phyloP scores from a whole-genome alignment of 2,797 vertebrate species.

The Sebastes kiyomatsui region DNA sequence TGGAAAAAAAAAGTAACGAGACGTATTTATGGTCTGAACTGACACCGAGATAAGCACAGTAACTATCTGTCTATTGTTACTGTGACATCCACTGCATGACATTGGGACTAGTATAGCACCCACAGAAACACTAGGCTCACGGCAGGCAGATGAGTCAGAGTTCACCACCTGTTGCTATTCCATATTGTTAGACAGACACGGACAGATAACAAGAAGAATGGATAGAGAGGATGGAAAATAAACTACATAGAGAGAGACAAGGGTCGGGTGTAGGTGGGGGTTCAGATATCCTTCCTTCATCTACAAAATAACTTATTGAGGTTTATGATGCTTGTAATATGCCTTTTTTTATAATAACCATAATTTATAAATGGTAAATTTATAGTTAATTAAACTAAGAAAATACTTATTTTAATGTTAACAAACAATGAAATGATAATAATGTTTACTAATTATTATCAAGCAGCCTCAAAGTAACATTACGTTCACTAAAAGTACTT shows the following conservation, averaged over 20 bases:
- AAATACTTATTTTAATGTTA: too few species aligned
- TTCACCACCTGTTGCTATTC: slow-evolving; percentile 33
- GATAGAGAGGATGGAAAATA: neutral
- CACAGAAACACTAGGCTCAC: neutral
- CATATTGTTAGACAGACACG: neutral
- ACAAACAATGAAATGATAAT: too few species aligned
- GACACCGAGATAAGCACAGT: neutral
- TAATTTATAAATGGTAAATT: too few species aligned
- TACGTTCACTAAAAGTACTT: too few species aligned
- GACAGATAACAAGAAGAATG: neutral
- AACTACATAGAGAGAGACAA: neutral
- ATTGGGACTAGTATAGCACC: neutral
- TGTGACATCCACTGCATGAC: neutral
- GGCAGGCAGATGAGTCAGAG: slow-evolving; percentile 28
- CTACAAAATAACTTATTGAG: neutral
- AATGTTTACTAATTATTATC: too few species aligned
- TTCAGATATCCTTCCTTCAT: neutral
- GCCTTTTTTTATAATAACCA: too few species aligned
- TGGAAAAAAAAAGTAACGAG: neutral
- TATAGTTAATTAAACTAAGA: too few species aligned
- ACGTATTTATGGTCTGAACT: neutral
- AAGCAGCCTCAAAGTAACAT: too few species aligned
- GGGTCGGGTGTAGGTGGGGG: neutral
- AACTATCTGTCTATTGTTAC: neutral
- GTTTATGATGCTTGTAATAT: neutral